Evolutionary conservation across 2,113 vertebrate species (phyloP).

Genomic region (Zosterops hypoxanthus): DNA sequence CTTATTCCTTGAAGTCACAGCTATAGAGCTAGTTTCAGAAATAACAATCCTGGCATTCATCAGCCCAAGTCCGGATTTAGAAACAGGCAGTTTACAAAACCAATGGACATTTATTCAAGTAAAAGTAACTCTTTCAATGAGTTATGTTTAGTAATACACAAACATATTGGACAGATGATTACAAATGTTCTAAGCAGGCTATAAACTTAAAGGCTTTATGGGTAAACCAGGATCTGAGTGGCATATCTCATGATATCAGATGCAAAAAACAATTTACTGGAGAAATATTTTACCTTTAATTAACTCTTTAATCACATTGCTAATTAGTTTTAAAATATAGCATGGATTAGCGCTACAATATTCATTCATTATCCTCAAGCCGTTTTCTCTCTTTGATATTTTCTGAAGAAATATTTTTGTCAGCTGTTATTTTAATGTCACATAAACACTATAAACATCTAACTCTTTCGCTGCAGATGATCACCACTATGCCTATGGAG

Average conservation of each 20-base stretch:
- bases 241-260: conserved; percentile 65
- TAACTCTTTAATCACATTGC: conserved; percentile 69
- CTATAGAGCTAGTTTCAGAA: background rate
- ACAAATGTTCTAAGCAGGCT: conserved; percentile 46
- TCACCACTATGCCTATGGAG: background rate
- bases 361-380: conserved; percentile 41
- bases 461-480: background rate
- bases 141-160: conserved; percentile 46
- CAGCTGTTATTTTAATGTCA: background rate
- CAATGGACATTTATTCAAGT: conserved; percentile 53
- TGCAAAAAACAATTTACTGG: conserved; percentile 60
- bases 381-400: background rate
- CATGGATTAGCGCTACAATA: conserved; percentile 49
- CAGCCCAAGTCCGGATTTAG: background rate
- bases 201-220: conserved; percentile 57
- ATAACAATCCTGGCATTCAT: background rate
- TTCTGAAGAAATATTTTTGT: background rate
- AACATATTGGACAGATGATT: conserved; percentile 65
- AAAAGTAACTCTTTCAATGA: conserved; percentile 60
- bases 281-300: conserved; percentile 75
- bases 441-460: background rate
- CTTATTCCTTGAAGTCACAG: background rate
- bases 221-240: conserved; percentile 60
- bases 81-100: conserved; percentile 55
- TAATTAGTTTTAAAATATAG: conserved; percentile 63